A percentile compares a stretch with the other conserved stretches of the same genome.
Evolutionary conservation across 2,888 invertebrate species (phyloP).

Genomic region (Diachrysia chrysitis): DNA sequence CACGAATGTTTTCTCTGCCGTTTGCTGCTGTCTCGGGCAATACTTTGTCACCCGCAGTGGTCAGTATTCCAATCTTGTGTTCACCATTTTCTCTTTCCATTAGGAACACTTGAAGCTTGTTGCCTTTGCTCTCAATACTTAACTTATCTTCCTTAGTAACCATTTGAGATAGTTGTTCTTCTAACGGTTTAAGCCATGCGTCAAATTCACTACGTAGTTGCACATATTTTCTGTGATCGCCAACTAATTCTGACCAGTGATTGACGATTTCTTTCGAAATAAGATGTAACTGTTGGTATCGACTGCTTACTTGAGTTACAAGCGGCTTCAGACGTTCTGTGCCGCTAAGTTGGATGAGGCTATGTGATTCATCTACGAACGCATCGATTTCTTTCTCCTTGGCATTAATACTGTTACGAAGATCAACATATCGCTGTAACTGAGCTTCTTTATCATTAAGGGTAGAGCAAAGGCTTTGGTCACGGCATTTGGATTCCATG

Average conservation of each 20-base stretch:
- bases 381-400: slow-evolving; percentile 96
- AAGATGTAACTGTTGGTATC: slow-evolving; percentile 94
- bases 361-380: slow-evolving; percentile 97
- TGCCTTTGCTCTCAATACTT: slow-evolving; percentile 91
- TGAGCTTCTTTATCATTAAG: slow-evolving; percentile 94
- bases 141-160: slow-evolving; percentile 91
- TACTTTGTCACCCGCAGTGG: slow-evolving; percentile 95
- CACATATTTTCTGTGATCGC: slow-evolving; percentile 94
- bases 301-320: slow-evolving; percentile 96
- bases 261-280: slow-evolving; percentile 96
- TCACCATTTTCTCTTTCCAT: slow-evolving; percentile 96
- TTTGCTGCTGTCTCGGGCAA: slow-evolving; percentile 97
- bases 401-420: slow-evolving; percentile 93
- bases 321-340: slow-evolving; percentile 95
- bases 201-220: slow-evolving; percentile 93
- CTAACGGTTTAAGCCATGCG: slow-evolving; percentile 94
- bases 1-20: slow-evolving; percentile 96
- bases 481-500: slow-evolving; percentile 95
- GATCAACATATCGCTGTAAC: slow-evolving; percentile 92
- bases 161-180: slow-evolving; percentile 91
- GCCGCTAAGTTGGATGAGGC: slow-evolving; percentile 94
- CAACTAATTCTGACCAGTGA: slow-evolving; percentile 94
- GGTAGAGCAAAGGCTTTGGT: slow-evolving; percentile 95
- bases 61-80: slow-evolving; percentile 92
- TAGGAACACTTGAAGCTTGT: slow-evolving; percentile 92